Conservation (phyloP, 2,113 vertebrate species). For the Australoheros scitulus region DNA sequence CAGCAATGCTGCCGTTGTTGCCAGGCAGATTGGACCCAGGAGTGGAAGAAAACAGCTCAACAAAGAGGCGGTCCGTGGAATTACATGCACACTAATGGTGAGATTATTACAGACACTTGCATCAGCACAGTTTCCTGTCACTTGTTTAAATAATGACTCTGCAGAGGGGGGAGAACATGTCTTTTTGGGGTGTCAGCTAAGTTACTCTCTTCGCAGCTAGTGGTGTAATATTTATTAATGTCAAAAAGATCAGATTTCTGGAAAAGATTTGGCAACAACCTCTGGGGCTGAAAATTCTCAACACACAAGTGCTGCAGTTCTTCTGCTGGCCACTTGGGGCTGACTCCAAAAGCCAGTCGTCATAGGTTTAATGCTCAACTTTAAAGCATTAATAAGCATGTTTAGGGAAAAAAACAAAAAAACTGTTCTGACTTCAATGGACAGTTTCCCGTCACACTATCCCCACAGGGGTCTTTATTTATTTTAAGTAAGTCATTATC, state of each 20-base stretch:
- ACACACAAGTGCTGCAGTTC: not conserved
- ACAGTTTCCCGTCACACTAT: not conserved
- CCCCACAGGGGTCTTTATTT: too few species aligned
- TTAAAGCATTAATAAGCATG: not conserved
- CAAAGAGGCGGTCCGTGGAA: slow-evolving; percentile 12
- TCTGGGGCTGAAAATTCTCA: not conserved
- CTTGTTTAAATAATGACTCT: too few species aligned
- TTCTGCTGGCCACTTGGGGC: not conserved
- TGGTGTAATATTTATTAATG: not conserved
- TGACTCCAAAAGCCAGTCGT: not conserved
- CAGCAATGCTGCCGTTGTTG: not conserved
- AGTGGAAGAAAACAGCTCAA: not conserved
- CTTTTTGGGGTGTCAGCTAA: not conserved
- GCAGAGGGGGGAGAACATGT: not conserved
- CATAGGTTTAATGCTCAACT: not conserved
- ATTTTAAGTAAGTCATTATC: not conserved
- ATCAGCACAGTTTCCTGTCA: too few species aligned
- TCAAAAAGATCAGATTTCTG: not conserved
- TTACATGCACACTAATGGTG: slow-evolving; percentile 10
- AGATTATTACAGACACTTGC: not conserved
- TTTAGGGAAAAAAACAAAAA: not conserved
- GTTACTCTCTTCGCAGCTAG: not conserved
- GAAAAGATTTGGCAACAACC: not conserved
- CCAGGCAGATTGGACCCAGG: not conserved
- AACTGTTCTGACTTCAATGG: too few species aligned